Evolutionary conservation across 53 echinoderm and acorn worm species (phyloP), one percentile per base, ranked within the genome.

Genomic region (Holothuria leucospilota): DNA sequence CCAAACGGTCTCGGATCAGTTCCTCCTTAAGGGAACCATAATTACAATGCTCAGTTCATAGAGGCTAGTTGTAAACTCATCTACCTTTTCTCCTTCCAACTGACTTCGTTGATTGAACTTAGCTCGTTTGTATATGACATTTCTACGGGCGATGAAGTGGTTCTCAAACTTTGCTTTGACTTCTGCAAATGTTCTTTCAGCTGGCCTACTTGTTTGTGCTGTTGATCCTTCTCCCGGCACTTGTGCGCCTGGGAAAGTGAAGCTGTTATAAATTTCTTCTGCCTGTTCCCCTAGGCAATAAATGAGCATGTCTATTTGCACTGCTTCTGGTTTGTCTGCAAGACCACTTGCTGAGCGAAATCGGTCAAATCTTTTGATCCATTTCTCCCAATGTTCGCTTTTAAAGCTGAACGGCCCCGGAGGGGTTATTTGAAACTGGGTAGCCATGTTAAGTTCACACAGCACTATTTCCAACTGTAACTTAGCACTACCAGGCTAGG

Each of bases 21-120:
- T 90, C 88, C 7, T 94, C 88, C 39, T 91, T 90, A 14, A 92
- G 68, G 1, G 63, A 46, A 11, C 75, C 67, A 51, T 89, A 93
- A 13, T 90, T 56, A 41, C 93, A 93, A 62, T 93, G 83, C 28
- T 87, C 90, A 93, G 52, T 63, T 81, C 71, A 69, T 94, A 91
- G 12, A 91, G 74, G 23, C 81, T 88, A 74, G 91, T 90, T 64
- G 87, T 93, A 39, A 88, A 93, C 14, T 70, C 68, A 65, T 93
- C 90, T 16, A 89, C 86, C 64, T 56, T 86, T 13, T 94, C 94
- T 13, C 90, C 92, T 28, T 87, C 80, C 27, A 52, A 51, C 42
- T 94, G 92, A 25, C 65, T 62, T 30, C 94, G 49, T 66, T 88
- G 87, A 60, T 86, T 94, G 28, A 94, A 90, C n/a, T 86, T 59